Evolutionary conservation across 2,888 invertebrate species (phyloP).

Genomic region (Portevinia maculata): DNA sequence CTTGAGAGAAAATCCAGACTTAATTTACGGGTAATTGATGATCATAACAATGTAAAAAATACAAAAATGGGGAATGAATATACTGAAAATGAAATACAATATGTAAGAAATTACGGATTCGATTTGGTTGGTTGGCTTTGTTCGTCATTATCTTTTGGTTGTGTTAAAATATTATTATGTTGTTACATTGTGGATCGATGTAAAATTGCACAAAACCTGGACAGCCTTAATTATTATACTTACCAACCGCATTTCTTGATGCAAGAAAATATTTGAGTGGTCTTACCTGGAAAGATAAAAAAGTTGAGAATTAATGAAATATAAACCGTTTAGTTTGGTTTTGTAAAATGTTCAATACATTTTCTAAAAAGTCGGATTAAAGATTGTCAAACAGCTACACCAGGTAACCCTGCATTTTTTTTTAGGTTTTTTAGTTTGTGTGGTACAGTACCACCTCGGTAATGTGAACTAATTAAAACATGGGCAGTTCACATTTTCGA

Average conservation of each 20-base stretch:
- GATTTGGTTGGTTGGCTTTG: constrained; percentile 60
- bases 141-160: constrained; percentile 34
- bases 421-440: no score
- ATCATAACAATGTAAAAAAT: constrained; percentile 51
- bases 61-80: constrained; percentile 9
- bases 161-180: constrained; percentile 20
- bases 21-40: constrained; percentile 66
- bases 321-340: background rate
- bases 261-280: background rate
- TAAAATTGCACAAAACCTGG: constrained; percentile 17
- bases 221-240: background rate
- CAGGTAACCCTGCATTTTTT: no score
- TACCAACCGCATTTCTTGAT: background rate
- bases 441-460: no score
- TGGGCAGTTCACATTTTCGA: no score
- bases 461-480: no score
- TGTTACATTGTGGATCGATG: constrained; percentile 18
- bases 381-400: no score
- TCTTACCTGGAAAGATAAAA: constrained; percentile 34
- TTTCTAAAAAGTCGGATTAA: no score
- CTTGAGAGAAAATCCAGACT: constrained; percentile 49
- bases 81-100: background rate
- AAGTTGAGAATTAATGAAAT: background rate
- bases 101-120: constrained; percentile 48
- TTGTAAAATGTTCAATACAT: no score